These are phyloP conservation scores for Odocoileus virginianus DNA, from an alignment of 2,113 vertebrate species.

Conservation along the genomic window DNA sequence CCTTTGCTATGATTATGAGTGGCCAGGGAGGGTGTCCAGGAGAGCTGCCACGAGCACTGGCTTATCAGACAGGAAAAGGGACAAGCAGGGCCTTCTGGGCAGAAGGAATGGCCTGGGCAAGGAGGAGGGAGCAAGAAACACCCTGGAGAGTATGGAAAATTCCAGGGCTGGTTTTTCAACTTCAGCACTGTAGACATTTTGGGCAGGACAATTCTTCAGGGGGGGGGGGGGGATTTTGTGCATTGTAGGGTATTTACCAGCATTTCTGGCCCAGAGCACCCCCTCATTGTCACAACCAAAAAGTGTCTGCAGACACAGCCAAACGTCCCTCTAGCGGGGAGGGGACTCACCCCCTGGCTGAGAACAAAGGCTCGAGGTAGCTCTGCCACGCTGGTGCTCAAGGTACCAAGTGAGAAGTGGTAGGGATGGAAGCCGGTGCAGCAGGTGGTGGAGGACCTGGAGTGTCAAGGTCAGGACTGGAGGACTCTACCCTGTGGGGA, in stretches of 20 bases:
- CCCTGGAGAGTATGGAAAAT: background rate
- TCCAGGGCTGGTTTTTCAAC: background rate
- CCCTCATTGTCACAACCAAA: background rate
- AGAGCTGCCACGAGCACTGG: background rate
- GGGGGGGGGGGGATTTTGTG: background rate
- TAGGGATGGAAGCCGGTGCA: background rate
- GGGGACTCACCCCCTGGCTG: background rate
- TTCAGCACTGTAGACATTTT: background rate
- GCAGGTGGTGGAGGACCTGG: background rate
- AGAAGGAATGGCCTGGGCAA: background rate
- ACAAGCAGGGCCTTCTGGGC: background rate
- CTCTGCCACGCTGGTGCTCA: background rate
- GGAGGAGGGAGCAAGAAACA: background rate
- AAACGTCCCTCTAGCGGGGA: background rate
- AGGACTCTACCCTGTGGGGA: background rate
- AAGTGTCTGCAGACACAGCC: background rate
- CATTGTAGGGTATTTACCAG: background rate
- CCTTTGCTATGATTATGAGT: background rate
- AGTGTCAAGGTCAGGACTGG: background rate
- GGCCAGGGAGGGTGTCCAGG: background rate
- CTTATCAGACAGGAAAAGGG: background rate
- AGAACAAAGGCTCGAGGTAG: background rate
- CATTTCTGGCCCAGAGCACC: background rate
- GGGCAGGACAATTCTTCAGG: background rate
- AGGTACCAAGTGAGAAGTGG: background rate